These are phyloP conservation scores for Baronia brevicornis DNA, from an alignment of 2,888 invertebrate species.

Conservation along the genomic window DNA sequence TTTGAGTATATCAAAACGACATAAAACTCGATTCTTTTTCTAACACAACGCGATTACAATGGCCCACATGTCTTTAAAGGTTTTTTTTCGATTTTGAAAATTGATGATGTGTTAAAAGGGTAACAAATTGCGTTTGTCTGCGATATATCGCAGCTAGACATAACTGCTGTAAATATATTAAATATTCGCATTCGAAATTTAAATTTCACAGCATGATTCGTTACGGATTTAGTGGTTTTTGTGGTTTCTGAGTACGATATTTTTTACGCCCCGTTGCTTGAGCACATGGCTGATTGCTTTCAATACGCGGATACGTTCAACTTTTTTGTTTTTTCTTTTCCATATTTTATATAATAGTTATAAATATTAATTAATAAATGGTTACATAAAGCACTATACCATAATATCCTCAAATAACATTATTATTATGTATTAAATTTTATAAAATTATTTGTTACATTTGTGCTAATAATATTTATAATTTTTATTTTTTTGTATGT, in stretches of 20 bases:
- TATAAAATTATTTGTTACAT: no score
- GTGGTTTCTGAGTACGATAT: constrained; percentile 24
- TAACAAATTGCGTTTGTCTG: constrained; percentile 49
- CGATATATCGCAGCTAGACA: no score
- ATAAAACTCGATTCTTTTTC: constrained; percentile 65
- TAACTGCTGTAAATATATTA: no score
- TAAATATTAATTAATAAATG: constrained; percentile 6
- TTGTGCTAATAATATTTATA: no score
- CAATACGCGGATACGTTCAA: constrained; percentile 13
- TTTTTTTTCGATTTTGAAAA: constrained; percentile 58
- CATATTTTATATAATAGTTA: not conserved
- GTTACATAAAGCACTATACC: no score
- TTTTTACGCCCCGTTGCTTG: constrained; percentile 17
- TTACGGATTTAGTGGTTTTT: constrained; percentile 32
- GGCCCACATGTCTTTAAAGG: constrained; percentile 51
- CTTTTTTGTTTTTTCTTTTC: constrained; percentile 13
- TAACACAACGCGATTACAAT: constrained; percentile 58
- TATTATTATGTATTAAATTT: no score
- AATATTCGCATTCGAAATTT: constrained; percentile 44
- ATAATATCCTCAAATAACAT: no score
- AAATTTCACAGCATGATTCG: constrained; percentile 39
- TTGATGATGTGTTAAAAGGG: constrained; percentile 74
- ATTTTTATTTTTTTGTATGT: no score
- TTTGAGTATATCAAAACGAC: constrained; percentile 73
- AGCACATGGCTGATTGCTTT: constrained; percentile 16